A percentile compares a stretch with the other conserved stretches of the same genome.
Conservation (phyloP, 2,797 vertebrate species). For the Peromyscus nudipes region DNA sequence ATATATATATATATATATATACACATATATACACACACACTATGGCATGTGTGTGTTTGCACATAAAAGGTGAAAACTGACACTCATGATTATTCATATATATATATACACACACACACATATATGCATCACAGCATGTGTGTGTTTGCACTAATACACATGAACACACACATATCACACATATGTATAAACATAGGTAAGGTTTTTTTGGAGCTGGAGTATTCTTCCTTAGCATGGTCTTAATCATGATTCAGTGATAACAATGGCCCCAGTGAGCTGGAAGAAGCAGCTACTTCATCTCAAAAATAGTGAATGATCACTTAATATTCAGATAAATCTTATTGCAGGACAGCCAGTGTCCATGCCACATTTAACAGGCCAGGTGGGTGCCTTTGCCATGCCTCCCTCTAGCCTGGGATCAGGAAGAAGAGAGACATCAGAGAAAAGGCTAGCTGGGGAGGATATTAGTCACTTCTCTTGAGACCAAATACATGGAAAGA, state of each 20-base stretch:
- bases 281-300: slow-evolving; percentile 1
- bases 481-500: not conserved
- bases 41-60: too few relatives aligned
- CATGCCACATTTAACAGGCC: not conserved
- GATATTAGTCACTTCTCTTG: not conserved
- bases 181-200: not conserved
- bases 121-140: not conserved
- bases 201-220: not conserved
- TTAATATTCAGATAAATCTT: not conserved
- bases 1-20: too few relatives aligned
- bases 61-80: too few relatives aligned
- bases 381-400: not conserved
- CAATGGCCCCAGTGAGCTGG: not conserved
- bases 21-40: too few relatives aligned
- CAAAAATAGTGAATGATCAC: not conserved
- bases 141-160: not conserved
- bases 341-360: not conserved
- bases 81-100: too few relatives aligned
- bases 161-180: not conserved
- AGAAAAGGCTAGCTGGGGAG: not conserved
- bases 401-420: not conserved
- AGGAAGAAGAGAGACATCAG: not conserved
- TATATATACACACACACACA: too few relatives aligned
- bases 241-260: not conserved
- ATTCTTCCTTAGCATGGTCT: not conserved